Conservation (phyloP, 2,888 invertebrate genomes). For the Leptopterna dolabrata region DNA sequence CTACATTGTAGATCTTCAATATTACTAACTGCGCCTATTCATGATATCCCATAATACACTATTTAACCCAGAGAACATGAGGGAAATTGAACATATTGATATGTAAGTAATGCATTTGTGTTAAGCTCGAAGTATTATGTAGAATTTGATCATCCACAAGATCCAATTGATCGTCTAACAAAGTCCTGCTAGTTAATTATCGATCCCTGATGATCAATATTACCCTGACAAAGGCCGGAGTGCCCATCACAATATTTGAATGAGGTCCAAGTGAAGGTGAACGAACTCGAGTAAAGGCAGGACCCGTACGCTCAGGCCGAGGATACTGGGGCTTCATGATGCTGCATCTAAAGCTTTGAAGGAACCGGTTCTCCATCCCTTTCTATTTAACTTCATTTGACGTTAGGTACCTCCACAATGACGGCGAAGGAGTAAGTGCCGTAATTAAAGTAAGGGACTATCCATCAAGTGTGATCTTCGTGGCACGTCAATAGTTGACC, state of each 20-base stretch:
- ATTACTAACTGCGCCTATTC: too few species aligned
- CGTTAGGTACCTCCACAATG: neutral
- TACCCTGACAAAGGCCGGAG: neutral
- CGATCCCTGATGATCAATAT: neutral
- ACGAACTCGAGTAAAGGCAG: neutral
- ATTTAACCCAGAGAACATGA: too few species aligned
- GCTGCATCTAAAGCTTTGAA: neutral
- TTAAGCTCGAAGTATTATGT: neutral
- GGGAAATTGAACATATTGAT: too few species aligned
- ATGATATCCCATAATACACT: too few species aligned
- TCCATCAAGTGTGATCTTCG: neutral
- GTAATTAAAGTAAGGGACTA: neutral
- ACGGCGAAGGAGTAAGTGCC: neutral
- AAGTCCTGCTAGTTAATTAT: neutral
- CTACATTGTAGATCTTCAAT: too few species aligned
- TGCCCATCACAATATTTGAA: neutral
- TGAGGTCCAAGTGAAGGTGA: slow-evolving; percentile 4
- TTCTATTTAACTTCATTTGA: slow-evolving; percentile 8
- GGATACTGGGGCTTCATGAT: neutral
- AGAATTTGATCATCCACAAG: neutral
- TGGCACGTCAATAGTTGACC: neutral
- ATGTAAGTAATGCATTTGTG: neutral
- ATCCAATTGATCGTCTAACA: neutral
- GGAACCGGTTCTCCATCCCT: neutral
- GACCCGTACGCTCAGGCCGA: neutral